Percentiles rank a stretch among this genome's conserved stretches.
Evolutionary conservation across 2,113 vertebrate species (phyloP).

Genomic region (Chamaetylas fuelleborni): DNA sequence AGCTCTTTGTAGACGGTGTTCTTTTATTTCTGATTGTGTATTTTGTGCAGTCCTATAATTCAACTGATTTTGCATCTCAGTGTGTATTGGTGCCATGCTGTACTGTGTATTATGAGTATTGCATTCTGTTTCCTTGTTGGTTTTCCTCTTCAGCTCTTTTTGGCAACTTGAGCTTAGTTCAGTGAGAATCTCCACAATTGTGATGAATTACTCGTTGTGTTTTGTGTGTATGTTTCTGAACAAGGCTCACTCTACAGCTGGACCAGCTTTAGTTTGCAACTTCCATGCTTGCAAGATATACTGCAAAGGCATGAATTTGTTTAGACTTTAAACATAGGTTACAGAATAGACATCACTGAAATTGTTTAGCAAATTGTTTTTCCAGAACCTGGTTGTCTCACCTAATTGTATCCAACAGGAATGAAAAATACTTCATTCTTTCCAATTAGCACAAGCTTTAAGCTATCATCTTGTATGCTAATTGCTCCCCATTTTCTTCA

Average conservation of each 20-base stretch:
- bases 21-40: not conserved
- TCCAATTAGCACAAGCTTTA: slow-evolving; percentile 50
- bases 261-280: not conserved
- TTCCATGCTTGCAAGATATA: accelerated
- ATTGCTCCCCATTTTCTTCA: slow-evolving; percentile 60
- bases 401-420: not conserved
- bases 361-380: slow-evolving; percentile 22
- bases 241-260: not conserved
- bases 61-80: not conserved
- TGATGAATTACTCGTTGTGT: not conserved
- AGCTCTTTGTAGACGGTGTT: not conserved
- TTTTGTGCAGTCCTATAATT: not conserved
- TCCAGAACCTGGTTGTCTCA: slow-evolving; percentile 3
- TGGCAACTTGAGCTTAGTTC: not conserved
- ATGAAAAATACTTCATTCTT: slow-evolving; percentile 20
- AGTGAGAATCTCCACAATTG: not conserved
- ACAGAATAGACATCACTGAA: not conserved
- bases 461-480: slow-evolving; percentile 56
- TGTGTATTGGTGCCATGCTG: not conserved
- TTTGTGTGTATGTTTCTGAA: not conserved
- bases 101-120: not conserved
- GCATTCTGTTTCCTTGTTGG: not conserved
- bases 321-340: not conserved
- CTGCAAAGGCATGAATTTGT: not conserved
- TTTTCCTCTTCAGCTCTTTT: not conserved